Evolutionary conservation across 2,113 vertebrate species (phyloP).

Genomic region (Clarias magur): DNA sequence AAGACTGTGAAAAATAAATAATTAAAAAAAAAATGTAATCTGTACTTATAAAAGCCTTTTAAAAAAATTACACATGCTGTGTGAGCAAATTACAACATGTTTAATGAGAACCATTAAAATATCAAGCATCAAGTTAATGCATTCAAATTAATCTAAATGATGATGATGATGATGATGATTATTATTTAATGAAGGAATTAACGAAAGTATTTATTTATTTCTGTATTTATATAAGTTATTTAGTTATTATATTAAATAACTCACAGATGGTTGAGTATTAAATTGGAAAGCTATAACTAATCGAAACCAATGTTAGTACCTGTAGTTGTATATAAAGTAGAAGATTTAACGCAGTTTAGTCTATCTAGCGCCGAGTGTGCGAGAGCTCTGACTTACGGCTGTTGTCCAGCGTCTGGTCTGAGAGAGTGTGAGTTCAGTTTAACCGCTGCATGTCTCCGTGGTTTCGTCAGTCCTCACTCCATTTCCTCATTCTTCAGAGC

Average conservation of each 20-base stretch:
- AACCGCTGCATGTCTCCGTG: background rate
- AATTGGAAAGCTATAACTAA: background rate
- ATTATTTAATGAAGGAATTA: background rate
- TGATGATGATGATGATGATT: background rate
- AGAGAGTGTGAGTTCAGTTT: background rate
- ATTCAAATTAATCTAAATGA: background rate
- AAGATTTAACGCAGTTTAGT: background rate
- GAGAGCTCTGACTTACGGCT: background rate
- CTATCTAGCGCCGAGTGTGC: accelerated
- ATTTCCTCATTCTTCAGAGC: conserved; percentile 9
- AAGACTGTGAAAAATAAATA: background rate
- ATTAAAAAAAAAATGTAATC: background rate
- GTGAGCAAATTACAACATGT: background rate
- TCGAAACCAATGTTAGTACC: background rate
- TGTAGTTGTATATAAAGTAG: background rate
- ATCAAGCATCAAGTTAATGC: background rate
- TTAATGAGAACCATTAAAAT: background rate
- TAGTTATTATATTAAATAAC: background rate
- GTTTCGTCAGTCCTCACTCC: conserved; percentile 25
- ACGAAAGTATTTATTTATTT: too few relatives aligned
- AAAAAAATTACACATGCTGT: too few relatives aligned
- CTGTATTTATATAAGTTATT: background rate
- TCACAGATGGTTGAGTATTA: background rate
- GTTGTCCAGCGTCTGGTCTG: conserved; percentile 20
- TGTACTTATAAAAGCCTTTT: too few relatives aligned